Conservation (phyloP, 2,888 invertebrate species). For the Geotrupes spiniger region DNA sequence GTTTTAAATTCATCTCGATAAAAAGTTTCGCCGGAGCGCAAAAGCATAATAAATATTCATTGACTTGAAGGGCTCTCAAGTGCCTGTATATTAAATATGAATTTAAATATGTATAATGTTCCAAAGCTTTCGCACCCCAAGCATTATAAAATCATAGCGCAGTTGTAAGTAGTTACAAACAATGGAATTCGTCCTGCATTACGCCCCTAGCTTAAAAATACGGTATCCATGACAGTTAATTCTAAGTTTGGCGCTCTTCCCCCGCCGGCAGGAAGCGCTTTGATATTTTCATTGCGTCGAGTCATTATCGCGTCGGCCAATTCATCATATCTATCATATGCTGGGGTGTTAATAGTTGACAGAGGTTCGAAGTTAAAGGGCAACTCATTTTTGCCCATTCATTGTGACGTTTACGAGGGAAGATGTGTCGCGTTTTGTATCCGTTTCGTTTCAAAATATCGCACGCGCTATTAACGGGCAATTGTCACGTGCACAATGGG, state of each 20-base stretch:
- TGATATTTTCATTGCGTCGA: slow-evolving; percentile 44
- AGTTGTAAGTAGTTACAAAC: slow-evolving; percentile 43
- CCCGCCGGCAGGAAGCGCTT: slow-evolving; percentile 43
- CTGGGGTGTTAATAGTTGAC: slow-evolving; percentile 45
- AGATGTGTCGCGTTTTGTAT: slow-evolving; percentile 24
- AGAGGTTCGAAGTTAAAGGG: slow-evolving; percentile 30
- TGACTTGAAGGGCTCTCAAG: slow-evolving; percentile 32
- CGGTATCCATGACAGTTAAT: slow-evolving; percentile 50
- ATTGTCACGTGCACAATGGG: slow-evolving; percentile 9
- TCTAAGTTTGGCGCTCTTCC: slow-evolving; percentile 31
- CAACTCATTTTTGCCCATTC: slow-evolving; percentile 30
- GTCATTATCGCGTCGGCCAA: slow-evolving; percentile 47
- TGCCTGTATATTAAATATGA: slow-evolving; percentile 46
- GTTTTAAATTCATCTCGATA: slow-evolving; percentile 28
- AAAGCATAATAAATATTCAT: slow-evolving; percentile 45
- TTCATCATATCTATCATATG: slow-evolving; percentile 48
- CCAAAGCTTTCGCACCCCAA: slow-evolving; percentile 38
- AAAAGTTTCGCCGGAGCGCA: slow-evolving; percentile 31
- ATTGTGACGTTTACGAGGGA: slow-evolving; percentile 19
- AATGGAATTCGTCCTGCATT: slow-evolving; percentile 38
- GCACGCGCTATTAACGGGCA: slow-evolving; percentile 15
- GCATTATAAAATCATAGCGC: slow-evolving; percentile 42
- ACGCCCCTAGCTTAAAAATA: slow-evolving; percentile 44
- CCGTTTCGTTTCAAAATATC: slow-evolving; percentile 16
- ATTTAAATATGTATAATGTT: slow-evolving; percentile 45